Evolutionary conservation across 2,113 vertebrate genomes (phyloP), one percentile per base, ranked within the genome.

Genomic region (Halcyon senegalensis): DNA sequence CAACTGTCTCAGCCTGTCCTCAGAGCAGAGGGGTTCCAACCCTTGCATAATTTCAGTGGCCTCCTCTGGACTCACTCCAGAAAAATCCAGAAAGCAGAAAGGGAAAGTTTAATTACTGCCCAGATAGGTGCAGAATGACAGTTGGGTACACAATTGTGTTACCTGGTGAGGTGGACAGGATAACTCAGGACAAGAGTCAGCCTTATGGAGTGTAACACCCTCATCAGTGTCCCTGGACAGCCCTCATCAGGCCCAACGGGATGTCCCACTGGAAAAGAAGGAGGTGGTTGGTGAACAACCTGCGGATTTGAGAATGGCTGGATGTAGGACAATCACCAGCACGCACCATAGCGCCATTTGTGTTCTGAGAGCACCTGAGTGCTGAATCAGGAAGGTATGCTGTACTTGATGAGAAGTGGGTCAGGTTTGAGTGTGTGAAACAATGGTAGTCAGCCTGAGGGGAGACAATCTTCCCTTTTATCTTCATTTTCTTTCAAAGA

Each of bases 291-390:
- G 30, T 13, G 39, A 53, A 7, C 23, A n/a, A 33, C 11, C 17
- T 4, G 11, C 4, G 4, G 8, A 10, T 35, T 27, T 9, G 27
- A 3, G n/a, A n/a, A 30, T 46, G 13, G 30, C 28, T 5, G n/a
- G 39, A 2, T 11, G 9, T 8, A 4, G 37, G 62, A 20, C 19
- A 7, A 2, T 16, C 13, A 1, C 10, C 7, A 16, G 46, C 30
- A 25, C 28, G 10, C n/a, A 11, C 28, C 2, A 0, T 6, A 25
- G 16, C 1, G 3, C 24, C 5, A 18, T 9, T 41, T 5, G 41
- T 12, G 35, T 30, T n/a, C 6, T 0, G 12, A 13, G 39, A 17
- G 70, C 37, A 10, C 13, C 24, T 2, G 10, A 8, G 12, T 2
- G 21, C 31, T 8, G 35, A 31, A 7, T 12, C 25, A 1, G 6